Conservation (phyloP, 2,113 vertebrate species). For the Cervus canadensis region DNA sequence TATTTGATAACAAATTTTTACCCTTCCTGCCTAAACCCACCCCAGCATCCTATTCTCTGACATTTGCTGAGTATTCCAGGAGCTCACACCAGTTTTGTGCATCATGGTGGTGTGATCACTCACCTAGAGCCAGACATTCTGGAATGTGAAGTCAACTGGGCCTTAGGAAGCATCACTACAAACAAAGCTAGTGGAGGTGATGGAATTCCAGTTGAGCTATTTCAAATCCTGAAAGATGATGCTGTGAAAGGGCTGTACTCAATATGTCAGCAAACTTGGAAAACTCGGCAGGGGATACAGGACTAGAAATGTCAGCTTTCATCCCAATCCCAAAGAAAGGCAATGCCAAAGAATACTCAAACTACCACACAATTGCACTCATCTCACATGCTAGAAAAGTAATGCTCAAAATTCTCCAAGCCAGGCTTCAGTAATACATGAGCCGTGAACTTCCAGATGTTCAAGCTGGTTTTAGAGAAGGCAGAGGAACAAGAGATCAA, state of each 20-base stretch:
- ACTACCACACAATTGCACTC: background rate
- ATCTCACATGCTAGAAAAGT: background rate
- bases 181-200: background rate
- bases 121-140: background rate
- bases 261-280: background rate
- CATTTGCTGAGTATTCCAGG: background rate
- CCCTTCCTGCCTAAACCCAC: accelerated
- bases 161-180: background rate
- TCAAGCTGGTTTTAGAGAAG: background rate
- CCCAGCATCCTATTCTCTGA: background rate
- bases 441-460: background rate
- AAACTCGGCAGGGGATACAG: background rate
- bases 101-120: background rate
- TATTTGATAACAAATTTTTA: background rate
- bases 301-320: background rate
- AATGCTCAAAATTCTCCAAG: background rate
- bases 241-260: background rate
- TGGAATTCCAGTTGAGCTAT: background rate
- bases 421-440: background rate
- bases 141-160: background rate
- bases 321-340: background rate
- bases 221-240: background rate
- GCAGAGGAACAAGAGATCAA: background rate
- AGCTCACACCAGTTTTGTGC: background rate
- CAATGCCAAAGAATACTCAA: background rate